Conservation (phyloP, 2,797 vertebrate species). For the Sebastes taczanowskii region DNA sequence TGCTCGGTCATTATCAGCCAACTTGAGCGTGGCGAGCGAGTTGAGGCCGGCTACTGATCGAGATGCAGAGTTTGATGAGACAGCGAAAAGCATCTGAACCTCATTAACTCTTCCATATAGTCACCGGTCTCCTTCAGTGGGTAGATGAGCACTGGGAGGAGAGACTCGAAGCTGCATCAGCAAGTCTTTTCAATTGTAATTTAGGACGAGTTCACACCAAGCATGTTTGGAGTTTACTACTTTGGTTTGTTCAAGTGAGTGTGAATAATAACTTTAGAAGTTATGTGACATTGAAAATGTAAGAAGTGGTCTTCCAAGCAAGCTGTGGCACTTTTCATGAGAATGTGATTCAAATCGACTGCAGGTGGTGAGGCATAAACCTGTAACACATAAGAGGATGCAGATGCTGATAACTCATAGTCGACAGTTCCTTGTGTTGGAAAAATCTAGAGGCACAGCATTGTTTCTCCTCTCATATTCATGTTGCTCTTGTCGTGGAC, state of each 20-base stretch:
- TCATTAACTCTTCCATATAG: conserved; percentile 25
- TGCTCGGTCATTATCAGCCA: conserved; percentile 14
- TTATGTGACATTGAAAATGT: neutral
- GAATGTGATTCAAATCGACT: neutral
- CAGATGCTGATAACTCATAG: neutral
- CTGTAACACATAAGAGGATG: neutral
- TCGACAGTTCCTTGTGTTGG: neutral
- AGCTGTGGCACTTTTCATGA: neutral
- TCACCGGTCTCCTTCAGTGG: neutral
- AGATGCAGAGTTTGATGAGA: conserved; percentile 22
- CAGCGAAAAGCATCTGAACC: conserved; percentile 15
- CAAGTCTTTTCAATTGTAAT: neutral
- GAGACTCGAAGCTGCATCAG: neutral
- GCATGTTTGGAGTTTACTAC: neutral
- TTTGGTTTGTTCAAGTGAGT: neutral
- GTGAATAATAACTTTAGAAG: neutral
- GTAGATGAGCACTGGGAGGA: neutral
- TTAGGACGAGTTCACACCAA: neutral
- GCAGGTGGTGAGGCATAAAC: neutral
- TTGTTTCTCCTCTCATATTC: neutral
- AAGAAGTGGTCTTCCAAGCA: neutral
- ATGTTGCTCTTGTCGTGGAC: neutral
- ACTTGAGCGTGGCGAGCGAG: neutral
- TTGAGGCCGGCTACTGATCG: neutral
- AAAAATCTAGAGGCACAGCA: neutral